Conservation (phyloP, 2,888 invertebrate genomes). For the Lithosia quadra region DNA sequence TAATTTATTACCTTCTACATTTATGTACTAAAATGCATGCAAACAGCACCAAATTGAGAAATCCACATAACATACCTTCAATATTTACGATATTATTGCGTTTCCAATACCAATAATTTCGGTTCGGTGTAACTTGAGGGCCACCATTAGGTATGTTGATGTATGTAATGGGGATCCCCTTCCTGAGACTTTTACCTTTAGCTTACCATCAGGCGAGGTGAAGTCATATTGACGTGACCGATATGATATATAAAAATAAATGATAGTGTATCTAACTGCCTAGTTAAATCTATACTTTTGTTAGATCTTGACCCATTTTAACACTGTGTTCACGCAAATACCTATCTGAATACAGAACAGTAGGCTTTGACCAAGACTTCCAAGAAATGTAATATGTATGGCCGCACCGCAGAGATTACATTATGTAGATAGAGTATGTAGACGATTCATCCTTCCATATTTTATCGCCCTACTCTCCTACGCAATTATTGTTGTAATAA, state of each 20-base stretch:
- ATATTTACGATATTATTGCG: neutral
- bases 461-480: neutral
- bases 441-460: neutral
- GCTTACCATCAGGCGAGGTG: too few relatives aligned
- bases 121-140: too few relatives aligned
- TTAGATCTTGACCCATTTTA: neutral
- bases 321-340: neutral
- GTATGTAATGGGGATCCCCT: too few relatives aligned
- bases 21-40: too few relatives aligned
- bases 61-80: neutral
- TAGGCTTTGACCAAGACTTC: neutral
- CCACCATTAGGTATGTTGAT: too few relatives aligned
- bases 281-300: neutral
- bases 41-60: neutral
- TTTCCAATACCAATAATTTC: too few relatives aligned
- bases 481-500: slow-evolving; percentile 9
- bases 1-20: too few relatives aligned
- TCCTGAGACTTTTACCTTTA: too few relatives aligned
- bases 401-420: too few relatives aligned
- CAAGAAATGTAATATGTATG: neutral
- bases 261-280: neutral
- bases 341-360: neutral
- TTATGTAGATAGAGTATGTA: too few relatives aligned
- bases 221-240: too few relatives aligned
- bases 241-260: too few relatives aligned